Percentiles rank a stretch among this genome's conserved stretches.
These are phyloP conservation scores for Drosophila setifemur DNA, from an alignment of 1,140 invertebrate genomes.

Conservation along the genomic window DNA sequence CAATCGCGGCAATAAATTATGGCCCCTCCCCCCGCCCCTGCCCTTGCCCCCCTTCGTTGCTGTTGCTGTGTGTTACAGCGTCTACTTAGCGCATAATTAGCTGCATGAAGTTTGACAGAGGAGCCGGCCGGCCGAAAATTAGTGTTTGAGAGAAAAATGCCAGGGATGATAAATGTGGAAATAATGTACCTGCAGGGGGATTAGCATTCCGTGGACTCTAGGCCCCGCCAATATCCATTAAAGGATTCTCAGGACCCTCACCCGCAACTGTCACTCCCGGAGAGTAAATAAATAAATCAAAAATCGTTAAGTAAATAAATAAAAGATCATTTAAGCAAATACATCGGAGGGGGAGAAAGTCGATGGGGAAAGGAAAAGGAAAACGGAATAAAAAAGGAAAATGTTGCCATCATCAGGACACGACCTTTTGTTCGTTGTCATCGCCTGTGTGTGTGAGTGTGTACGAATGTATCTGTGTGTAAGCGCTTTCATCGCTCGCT, in stretches of 20 bases:
- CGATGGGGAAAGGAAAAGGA: not conserved
- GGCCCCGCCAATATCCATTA: not conserved
- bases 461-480: constrained; percentile 18
- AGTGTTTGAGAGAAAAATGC: constrained; percentile 49
- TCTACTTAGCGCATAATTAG: constrained; percentile 81
- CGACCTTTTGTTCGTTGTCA: constrained; percentile 38
- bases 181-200: constrained; percentile 46
- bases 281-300: constrained; percentile 51
- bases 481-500: constrained; percentile 52
- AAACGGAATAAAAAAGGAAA: constrained; percentile 20
- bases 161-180: constrained; percentile 69
- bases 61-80: constrained; percentile 32
- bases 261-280: not conserved
- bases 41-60: constrained; percentile 6
- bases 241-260: not conserved
- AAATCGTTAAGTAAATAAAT: constrained; percentile 65
- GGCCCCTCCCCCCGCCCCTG: constrained; percentile 9
- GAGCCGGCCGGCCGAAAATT: constrained; percentile 38
- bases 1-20: constrained; percentile 77
- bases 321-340: constrained; percentile 71
- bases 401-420: constrained; percentile 27
- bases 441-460: not conserved
- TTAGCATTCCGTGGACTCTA: not conserved
- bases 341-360: constrained; percentile 11
- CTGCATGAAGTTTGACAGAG: constrained; percentile 69